These are phyloP conservation scores for Bimastos eiseni DNA, from an alignment of 2,888 invertebrate genomes.

Conservation along the genomic window DNA sequence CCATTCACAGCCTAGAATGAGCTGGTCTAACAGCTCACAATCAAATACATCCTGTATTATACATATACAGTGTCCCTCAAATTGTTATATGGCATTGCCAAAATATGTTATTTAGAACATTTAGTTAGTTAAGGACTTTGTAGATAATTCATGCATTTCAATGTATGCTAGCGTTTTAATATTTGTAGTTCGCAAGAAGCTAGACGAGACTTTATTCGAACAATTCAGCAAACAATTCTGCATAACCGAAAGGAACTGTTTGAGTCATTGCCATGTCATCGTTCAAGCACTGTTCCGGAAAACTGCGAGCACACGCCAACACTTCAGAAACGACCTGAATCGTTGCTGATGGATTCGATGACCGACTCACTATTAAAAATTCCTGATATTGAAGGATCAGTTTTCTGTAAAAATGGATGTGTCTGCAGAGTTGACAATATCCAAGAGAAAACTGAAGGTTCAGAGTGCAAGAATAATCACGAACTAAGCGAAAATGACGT, in stretches of 20 bases:
- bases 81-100: too few relatives aligned
- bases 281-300: neutral
- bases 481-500: neutral
- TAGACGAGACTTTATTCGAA: constrained; percentile 93
- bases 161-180: too few relatives aligned
- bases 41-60: too few relatives aligned
- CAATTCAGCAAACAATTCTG: constrained; percentile 92
- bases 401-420: neutral
- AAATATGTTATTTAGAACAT: too few relatives aligned
- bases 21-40: too few relatives aligned
- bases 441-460: neutral
- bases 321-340: neutral
- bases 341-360: neutral
- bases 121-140: too few relatives aligned
- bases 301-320: neutral
- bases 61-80: too few relatives aligned
- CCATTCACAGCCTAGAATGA: too few relatives aligned
- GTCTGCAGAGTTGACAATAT: neutral
- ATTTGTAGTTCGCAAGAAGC: constrained; percentile 83
- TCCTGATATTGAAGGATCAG: neutral
- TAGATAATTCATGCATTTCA: too few relatives aligned
- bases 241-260: neutral
- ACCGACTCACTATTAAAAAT: neutral
- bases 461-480: neutral
- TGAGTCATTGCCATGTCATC: neutral